Evolutionary conservation across 1,140 invertebrate genomes (phyloP).

Genomic region (Trichonephila inaurata): DNA sequence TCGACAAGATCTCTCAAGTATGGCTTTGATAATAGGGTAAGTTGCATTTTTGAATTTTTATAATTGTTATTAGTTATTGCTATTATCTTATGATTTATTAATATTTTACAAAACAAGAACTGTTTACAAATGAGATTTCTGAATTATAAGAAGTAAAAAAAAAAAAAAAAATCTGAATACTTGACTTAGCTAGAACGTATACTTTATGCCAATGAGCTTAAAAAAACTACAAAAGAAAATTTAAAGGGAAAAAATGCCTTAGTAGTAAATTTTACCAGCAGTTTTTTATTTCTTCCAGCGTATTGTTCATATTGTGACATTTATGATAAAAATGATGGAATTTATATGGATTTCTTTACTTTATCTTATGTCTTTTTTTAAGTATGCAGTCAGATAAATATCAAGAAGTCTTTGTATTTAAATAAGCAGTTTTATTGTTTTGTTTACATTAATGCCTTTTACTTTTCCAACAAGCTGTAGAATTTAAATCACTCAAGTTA

Average conservation of each 20-base stretch:
- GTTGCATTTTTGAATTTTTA: neutral
- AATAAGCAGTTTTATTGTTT: neutral
- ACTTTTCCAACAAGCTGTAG: too few relatives aligned
- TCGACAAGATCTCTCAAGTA: conserved; percentile 1
- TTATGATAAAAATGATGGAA: neutral
- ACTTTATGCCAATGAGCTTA: too few relatives aligned
- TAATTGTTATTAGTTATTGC: too few relatives aligned
- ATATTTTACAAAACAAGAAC: too few relatives aligned
- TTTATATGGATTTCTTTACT: neutral
- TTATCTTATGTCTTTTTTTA: neutral
- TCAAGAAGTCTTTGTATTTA: neutral
- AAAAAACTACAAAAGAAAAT: too few relatives aligned
- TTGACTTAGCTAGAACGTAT: too few relatives aligned
- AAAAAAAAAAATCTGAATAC: too few relatives aligned
- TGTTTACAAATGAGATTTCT: too few relatives aligned
- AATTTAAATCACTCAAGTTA: too few relatives aligned
- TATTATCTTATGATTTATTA: too few relatives aligned
- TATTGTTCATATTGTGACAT: neutral
- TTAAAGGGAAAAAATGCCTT: too few relatives aligned
- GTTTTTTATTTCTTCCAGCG: neutral
- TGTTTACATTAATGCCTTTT: neutral
- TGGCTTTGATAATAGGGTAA: conserved; percentile 37
- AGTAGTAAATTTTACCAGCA: neutral
- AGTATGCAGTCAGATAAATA: neutral
- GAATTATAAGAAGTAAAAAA: too few relatives aligned